Base-by-base conservation (phyloP, 2,113 vertebrate genomes). In the Barnardius zonarius region DNA sequence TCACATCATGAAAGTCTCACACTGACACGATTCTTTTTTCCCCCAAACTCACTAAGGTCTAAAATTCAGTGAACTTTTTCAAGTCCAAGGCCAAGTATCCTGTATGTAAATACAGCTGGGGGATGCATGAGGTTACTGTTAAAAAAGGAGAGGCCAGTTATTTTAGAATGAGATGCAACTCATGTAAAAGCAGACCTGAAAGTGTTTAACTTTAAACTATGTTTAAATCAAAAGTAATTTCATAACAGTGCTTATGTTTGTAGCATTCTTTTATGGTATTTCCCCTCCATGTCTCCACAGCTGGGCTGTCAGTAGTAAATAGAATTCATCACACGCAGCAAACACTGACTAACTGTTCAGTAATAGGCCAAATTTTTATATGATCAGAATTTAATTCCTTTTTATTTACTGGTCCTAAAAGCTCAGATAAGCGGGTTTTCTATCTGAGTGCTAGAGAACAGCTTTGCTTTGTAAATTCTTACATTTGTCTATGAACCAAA, bases 81-180 rank as follows among this genome's bases (percentile, higher is more conserved):
- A 81, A 46, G 43, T 43, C 16, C 55, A 72, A 61, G 35, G 16
- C 39, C n/a, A 57, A 69, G 8, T n/a, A 46, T 39, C 7, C 48
- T 61, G 17, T 8, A n/a, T 33, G 5, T 35, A 49, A 77, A 77
- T 67, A 25, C 0, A 2, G 5, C 5, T 77, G 9, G 2, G 2
- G 8, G 5, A 5, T 10, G 1, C 44, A 51, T 28, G 19, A 80
- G 3, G 15, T 30, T 74, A 27, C 33, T 41, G 9, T 17, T 67
- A 66, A 49, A 83, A 83, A 84, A 48, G 5, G 48, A 73, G 11
- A 48, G 2, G 16, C 31, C 35, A 67, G 12, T 22, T 77, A 16
- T 69, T 74, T 63, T 2, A 6, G 67, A 90, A 62, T 46, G 17
- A 89, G 20, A 52, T 52, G 13, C 6, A 59, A 15, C 31, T 74